Evolutionary conservation across 2,888 invertebrate genomes (phyloP), one percentile per base, ranked within the genome.

Genomic region (Synanthedon vespiformis): DNA sequence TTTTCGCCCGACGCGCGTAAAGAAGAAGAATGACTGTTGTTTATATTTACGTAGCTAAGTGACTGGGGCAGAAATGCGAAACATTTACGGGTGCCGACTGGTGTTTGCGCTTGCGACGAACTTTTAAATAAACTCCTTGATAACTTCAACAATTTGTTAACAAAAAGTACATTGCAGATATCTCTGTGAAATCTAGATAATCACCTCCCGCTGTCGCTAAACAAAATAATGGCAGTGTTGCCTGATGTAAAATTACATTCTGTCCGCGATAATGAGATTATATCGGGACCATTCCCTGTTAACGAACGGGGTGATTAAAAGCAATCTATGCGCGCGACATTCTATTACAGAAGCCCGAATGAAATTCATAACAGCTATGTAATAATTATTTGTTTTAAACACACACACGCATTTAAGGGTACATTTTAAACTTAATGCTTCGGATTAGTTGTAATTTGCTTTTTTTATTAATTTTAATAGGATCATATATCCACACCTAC

Each of bases 31-130:
- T 80, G 77, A 71, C 70, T 72, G 72, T 72, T 80, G 79, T 81
- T 82, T 80, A 79, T 80, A 75, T 80, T 79, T 80, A 75, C 77
- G 74, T 71, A 74, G 72, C 70, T 75, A 79, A 81, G 80, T 80
- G 77, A 77, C 77, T 68, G 60, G 63, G 69, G 65, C 64, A 72
- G 67, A 68, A 75, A 75, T 74, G 74, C 73, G 71, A 72, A 73
- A 68, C 62, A 67, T 67, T 61, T 64, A 14, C 44, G 44, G 22
- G 34, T 34, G 34, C 34, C 57, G 65, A 61, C 60, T 67, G 65
- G 64, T 69, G 66, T 72, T 72, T 62, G 63, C 61, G 65, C 62
- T 59, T 60, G 61, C 57, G 56, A 53, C 57, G 56, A 62, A 63
- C 58, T 58, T 11, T 16, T 40, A 27, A 50, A 40, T 40, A 14